phyloP scores from a whole-genome alignment of 53 echinoderm and acorn worm species.

The Holothuria scabra region DNA sequence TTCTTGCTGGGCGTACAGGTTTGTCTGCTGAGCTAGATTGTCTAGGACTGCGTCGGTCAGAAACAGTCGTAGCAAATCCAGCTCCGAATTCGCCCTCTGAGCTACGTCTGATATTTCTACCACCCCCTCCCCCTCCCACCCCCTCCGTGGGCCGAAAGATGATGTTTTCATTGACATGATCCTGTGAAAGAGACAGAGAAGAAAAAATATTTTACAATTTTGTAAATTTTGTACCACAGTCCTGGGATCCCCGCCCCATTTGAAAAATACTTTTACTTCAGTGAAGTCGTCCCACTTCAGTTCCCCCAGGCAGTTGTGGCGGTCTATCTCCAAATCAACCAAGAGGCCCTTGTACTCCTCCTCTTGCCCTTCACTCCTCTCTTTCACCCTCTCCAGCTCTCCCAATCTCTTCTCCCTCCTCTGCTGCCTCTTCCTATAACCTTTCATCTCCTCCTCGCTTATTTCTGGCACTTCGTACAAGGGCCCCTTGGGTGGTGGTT shows the following conservation, averaged over 20 bases:
- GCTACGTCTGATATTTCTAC: slow-evolving; percentile 1
- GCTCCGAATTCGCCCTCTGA: background rate
- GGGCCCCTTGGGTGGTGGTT: too few species aligned
- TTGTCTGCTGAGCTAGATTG: slow-evolving; percentile 4
- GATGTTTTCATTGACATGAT: background rate
- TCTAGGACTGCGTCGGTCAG: background rate
- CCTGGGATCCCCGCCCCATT: background rate
- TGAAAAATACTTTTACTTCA: background rate
- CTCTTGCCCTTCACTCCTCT: too few species aligned
- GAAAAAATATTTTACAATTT: background rate
- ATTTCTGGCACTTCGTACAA: too few species aligned
- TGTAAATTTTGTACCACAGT: too few species aligned
- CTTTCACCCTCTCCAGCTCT: too few species aligned
- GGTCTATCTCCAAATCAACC: background rate
- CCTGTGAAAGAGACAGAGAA: background rate
- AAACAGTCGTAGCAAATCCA: slow-evolving; percentile 22
- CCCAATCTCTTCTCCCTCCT: too few species aligned
- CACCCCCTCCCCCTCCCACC: background rate
- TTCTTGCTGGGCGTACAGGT: slow-evolving; percentile 10
- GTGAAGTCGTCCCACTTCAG: background rate
- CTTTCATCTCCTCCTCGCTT: too few species aligned
- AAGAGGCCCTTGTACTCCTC: background rate
- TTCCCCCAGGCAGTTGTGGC: background rate
- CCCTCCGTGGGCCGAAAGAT: background rate
- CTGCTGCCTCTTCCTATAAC: too few species aligned